Evolutionary conservation across 2,113 vertebrate genomes (phyloP), one percentile per base, ranked within the genome.

Genomic region (Cyanistes caeruleus): DNA sequence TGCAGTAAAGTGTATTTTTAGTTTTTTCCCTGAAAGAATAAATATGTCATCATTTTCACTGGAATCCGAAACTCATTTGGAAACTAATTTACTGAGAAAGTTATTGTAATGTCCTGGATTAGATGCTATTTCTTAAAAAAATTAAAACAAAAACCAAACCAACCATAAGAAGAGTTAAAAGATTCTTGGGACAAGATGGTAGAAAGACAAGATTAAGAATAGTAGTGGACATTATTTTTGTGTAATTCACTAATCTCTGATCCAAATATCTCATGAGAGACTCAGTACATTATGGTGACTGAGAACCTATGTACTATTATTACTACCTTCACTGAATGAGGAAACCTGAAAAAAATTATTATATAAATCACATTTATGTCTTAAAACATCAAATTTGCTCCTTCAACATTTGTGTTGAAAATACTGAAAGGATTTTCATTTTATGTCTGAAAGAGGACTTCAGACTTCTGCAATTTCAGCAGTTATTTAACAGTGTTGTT

Each of bases 401-500:
- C 33, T 91, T 64, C 23, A 63, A 85, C 55, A 67, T 39, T 63
- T 64, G 3, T 70, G 10, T 35, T 74, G 20, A 83, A 85, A 83
- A 44, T 53, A 35, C 11, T 60, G 12, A 48, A 79, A 68, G 12
- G 22, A 70, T 58, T 39, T 39, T 39, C 39, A 39, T 39, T 39
- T 39, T 90, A 33, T 41, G 2, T 88, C 20, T 83, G 21, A 90
- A 87, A 28, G 9, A 91, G 11, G 7, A n/a, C 35, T 72, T 33
- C n/a, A 84, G 60, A 25, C 27, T 52, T 94, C 49, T 46, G 23
- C 37, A 14, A 51, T 90, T 97, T 53, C 92, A 84, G 62, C 56
- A 95, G 89, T 37, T 92, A 89, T 91, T 95, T 95, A 84, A 90
- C 69, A 67, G 15, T 49, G 20, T 27, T 75, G 59, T 79, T 37